Evolutionary conservation across 2,797 vertebrate genomes (phyloP).

Genomic region (Tragopan temminckii): DNA sequence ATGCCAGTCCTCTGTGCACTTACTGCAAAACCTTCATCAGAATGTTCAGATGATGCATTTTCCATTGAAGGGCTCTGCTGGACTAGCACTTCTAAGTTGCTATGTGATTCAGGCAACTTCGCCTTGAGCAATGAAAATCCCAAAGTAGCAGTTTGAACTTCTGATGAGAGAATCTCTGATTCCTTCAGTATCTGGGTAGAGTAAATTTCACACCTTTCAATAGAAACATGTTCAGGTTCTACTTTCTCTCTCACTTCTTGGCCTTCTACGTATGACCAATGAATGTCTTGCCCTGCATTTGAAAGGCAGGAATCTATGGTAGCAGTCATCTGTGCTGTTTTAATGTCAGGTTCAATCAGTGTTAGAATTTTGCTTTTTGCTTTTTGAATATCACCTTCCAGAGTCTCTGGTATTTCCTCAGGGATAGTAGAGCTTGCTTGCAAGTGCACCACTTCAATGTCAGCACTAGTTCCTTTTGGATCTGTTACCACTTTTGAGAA

Average conservation of each 20-base stretch:
- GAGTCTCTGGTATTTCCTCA: background rate
- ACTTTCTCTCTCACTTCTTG: slow-evolving; percentile 42
- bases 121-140: slow-evolving; percentile 81
- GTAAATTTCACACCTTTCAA: slow-evolving; percentile 7
- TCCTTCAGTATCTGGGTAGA: slow-evolving; percentile 75
- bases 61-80: background rate
- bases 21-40: background rate
- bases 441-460: background rate
- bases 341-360: slow-evolving; percentile 60
- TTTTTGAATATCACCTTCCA: slow-evolving; percentile 40
- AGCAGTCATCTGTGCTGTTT: slow-evolving; percentile 54
- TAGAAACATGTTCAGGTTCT: background rate
- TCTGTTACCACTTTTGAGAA: slow-evolving; percentile 51
- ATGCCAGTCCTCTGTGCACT: background rate
- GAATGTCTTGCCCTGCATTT: slow-evolving; percentile 54
- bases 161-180: slow-evolving; percentile 72
- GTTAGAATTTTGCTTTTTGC: slow-evolving; percentile 68
- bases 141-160: slow-evolving; percentile 70
- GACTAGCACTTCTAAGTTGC: background rate
- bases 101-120: slow-evolving; percentile 66
- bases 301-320: slow-evolving; percentile 28
- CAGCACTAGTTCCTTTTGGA: background rate
- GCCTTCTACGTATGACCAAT: background rate
- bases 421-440: background rate
- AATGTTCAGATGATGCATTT: background rate